Evolutionary conservation across 92 coral and sea anemone species (phyloP).

Genomic region (Zoanthus sociatus): DNA sequence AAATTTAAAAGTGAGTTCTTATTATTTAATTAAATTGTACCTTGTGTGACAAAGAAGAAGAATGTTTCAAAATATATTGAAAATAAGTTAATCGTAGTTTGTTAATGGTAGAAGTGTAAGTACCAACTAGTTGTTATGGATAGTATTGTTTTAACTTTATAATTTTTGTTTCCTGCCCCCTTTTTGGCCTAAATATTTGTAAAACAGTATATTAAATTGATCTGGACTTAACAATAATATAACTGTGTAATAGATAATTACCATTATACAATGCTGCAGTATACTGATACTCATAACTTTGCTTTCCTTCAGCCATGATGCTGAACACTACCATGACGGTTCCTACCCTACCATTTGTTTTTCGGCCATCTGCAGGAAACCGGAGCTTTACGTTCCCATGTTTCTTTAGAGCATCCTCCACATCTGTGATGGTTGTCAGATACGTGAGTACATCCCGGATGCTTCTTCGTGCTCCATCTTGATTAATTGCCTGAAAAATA

Average conservation of each 20-base stretch:
- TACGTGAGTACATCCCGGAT: conserved; percentile 17
- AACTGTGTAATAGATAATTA: not conserved
- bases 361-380: conserved; percentile 69
- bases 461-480: conserved; percentile 49
- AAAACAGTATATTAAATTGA: too few relatives aligned
- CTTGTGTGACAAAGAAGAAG: too few relatives aligned
- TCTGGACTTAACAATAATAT: not conserved
- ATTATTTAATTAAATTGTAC: too few relatives aligned
- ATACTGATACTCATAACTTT: conserved; percentile 60
- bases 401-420: not conserved
- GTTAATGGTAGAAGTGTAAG: too few relatives aligned
- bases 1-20: too few relatives aligned
- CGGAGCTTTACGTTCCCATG: conserved; percentile 47
- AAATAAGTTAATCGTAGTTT: too few relatives aligned
- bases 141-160: too few relatives aligned
- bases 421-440: not conserved
- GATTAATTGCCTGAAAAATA: too few relatives aligned
- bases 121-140: too few relatives aligned
- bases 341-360: conserved; percentile 64
- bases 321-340: conserved; percentile 68
- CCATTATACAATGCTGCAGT: conserved; percentile 10
- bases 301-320: conserved; percentile 49
- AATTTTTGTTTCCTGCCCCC: too few relatives aligned
- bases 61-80: too few relatives aligned
- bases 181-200: too few relatives aligned